Conservation (phyloP, 2,797 vertebrate species). For the Synaphobranchus kaupii region DNA sequence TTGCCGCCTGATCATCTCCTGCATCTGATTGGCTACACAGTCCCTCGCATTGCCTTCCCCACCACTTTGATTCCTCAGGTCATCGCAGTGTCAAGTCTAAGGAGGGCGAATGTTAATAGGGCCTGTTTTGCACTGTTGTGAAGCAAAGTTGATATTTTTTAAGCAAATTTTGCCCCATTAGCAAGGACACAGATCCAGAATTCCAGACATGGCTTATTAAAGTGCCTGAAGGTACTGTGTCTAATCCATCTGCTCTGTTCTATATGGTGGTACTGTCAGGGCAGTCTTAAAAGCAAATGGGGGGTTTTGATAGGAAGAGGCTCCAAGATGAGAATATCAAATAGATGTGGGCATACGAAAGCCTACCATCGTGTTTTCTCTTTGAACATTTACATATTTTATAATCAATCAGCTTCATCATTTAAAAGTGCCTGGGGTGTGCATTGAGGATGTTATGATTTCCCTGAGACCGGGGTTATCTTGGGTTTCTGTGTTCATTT, state of each 20-base stretch:
- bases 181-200: not conserved
- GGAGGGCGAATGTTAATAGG: not conserved
- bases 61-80: not conserved
- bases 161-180: not conserved
- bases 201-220: not conserved
- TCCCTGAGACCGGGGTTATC: not conserved
- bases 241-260: not conserved
- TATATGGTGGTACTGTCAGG: not conserved
- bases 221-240: not conserved
- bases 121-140: not conserved
- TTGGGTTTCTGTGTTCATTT: not conserved
- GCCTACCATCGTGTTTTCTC: not conserved
- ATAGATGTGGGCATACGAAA: not conserved
- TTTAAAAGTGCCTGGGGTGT: not conserved
- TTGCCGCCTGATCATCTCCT: too few relatives aligned
- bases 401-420: not conserved
- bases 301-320: not conserved
- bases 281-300: slow-evolving; percentile 4
- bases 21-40: too few relatives aligned
- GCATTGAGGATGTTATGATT: not conserved
- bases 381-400: not conserved
- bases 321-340: not conserved
- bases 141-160: not conserved
- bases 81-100: not conserved
- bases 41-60: too few relatives aligned